Evolutionary conservation across 2,888 invertebrate genomes (phyloP).

Genomic region (Pyrrhosoma nymphula): DNA sequence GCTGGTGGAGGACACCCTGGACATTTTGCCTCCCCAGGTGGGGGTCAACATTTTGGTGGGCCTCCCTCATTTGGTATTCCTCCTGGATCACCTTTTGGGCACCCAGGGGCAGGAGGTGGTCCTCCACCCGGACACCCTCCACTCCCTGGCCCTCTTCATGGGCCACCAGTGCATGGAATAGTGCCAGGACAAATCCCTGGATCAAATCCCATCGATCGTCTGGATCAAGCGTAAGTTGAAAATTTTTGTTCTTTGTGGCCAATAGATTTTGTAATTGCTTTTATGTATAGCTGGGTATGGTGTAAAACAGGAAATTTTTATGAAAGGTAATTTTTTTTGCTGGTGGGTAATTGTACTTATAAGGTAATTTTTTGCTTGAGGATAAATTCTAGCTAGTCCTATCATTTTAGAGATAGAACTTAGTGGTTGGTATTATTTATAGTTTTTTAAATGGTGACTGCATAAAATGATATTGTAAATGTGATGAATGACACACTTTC

Average conservation of each 20-base stretch:
- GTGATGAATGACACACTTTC: too few species aligned
- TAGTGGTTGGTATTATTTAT: too few species aligned
- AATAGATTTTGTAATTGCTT: background rate
- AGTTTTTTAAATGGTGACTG: too few species aligned
- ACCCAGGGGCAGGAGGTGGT: conserved; percentile 73
- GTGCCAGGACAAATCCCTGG: conserved; percentile 83
- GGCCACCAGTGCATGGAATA: conserved; percentile 80
- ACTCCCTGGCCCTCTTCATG: conserved; percentile 81
- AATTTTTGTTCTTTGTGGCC: background rate
- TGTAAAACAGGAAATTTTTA: background rate
- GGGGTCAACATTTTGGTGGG: conserved; percentile 80
- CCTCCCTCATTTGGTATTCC: conserved; percentile 85
- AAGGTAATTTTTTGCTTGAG: too few species aligned
- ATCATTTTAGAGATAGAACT: too few species aligned
- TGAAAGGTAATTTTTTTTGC: background rate
- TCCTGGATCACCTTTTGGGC: conserved; percentile 86
- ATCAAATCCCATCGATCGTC: conserved; percentile 90
- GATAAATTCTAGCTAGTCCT: too few species aligned
- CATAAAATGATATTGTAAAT: too few species aligned
- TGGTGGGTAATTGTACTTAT: too few species aligned
- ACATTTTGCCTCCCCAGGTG: conserved; percentile 82
- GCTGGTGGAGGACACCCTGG: conserved; percentile 82
- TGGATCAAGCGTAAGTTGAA: conserved; percentile 86
- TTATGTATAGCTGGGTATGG: too few species aligned
- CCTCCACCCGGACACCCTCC: conserved; percentile 82